Conservation (phyloP, 64 coral and sea anemone species). For the Catalaphyllia jardinei region DNA sequence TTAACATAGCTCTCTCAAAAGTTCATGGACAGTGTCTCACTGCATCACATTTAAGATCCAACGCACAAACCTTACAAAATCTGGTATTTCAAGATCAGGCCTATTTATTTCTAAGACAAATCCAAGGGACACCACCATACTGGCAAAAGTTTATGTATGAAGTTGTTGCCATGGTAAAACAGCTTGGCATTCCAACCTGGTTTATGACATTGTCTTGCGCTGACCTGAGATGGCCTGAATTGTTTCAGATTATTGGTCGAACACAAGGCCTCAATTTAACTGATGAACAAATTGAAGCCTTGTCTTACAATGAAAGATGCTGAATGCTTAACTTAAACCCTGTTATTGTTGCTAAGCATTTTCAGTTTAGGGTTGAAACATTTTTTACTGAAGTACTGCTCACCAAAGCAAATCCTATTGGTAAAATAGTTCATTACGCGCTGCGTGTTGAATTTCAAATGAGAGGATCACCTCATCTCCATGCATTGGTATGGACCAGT, state of each 20-base stretch:
- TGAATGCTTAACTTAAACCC: too few species aligned
- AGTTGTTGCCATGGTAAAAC: too few species aligned
- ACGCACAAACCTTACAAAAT: background rate
- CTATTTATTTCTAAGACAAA: conserved; percentile 18
- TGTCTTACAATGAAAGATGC: too few species aligned
- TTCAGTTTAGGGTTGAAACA: too few species aligned
- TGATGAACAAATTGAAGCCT: background rate
- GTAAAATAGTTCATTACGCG: conserved; percentile 53
- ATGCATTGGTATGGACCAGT: conserved; percentile 45
- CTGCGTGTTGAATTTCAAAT: conserved; percentile 48
- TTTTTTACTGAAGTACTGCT: conserved; percentile 49
- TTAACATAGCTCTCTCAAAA: background rate
- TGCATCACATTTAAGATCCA: too few species aligned
- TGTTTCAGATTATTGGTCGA: conserved; percentile 15
- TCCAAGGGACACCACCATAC: background rate
- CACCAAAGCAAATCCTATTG: conserved; percentile 34
- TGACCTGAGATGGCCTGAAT: conserved; percentile 14
- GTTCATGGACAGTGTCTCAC: too few species aligned
- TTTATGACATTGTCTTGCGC: conserved; percentile 35
- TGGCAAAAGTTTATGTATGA: background rate
- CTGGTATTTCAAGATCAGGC: background rate
- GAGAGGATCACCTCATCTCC: conserved; percentile 54
- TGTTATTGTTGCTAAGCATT: background rate
- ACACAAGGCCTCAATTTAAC: background rate
- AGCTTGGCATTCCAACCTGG: background rate